Percentiles rank a stretch among this genome's conserved stretches.
Evolutionary conservation across 35 echinoderm and acorn worm genomes (phyloP).

Genomic region (Apostichopus californicus): DNA sequence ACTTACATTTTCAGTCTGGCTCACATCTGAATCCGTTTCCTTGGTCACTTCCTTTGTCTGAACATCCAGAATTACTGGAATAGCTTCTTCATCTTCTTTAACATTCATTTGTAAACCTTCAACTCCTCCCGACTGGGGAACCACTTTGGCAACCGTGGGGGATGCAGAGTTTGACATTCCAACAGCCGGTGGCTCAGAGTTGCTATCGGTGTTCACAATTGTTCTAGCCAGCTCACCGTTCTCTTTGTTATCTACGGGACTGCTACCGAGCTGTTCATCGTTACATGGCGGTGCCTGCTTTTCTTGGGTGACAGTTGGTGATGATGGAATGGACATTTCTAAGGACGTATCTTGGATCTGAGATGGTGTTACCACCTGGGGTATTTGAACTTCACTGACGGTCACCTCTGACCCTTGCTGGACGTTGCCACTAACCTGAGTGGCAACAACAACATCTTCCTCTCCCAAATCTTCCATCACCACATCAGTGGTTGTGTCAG

Average conservation of each 20-base stretch:
- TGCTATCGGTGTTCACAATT: not conserved
- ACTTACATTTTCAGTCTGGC: not conserved
- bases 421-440: not conserved
- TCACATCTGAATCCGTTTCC: not conserved
- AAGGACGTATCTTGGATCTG: not conserved
- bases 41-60: not conserved
- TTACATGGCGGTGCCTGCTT: not conserved
- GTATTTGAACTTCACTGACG: not conserved
- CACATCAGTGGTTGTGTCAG: not conserved
- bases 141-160: not conserved
- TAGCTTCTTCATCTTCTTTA: not conserved
- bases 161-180: not conserved
- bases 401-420: not conserved
- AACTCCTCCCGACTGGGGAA: not conserved
- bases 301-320: not conserved
- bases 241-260: not conserved
- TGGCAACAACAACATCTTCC: not conserved
- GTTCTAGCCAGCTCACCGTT: not conserved
- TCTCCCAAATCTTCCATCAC: not conserved
- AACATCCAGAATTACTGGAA: not conserved
- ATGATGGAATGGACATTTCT: constrained; percentile 3
- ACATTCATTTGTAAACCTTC: not conserved
- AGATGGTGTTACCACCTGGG: not conserved
- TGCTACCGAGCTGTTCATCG: not conserved
- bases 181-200: not conserved